phyloP scores from a whole-genome alignment of 2,888 invertebrate species.

The Scelioninae gen. 1 region DNA sequence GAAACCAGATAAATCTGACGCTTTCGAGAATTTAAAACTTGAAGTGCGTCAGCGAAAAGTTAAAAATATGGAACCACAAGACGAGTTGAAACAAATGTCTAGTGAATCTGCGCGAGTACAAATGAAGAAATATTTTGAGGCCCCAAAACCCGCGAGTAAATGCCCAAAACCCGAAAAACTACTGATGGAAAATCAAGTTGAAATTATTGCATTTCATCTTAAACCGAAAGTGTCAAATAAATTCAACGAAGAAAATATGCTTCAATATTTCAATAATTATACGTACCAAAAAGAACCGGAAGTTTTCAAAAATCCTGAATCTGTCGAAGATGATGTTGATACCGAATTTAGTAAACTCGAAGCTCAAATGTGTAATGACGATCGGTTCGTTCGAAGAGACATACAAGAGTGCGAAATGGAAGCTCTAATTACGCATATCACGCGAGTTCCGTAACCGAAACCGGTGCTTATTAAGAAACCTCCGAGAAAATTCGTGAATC shows the following conservation, averaged over 20 bases:
- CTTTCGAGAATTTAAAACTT: conserved; percentile 77
- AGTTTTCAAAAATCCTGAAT: no score
- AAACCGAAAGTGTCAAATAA: conserved; percentile 79
- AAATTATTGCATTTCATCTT: conserved; percentile 74
- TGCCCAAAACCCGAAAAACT: not conserved
- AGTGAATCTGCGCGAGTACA: conserved; percentile 79
- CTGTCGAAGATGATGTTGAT: no score
- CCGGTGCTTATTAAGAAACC: conserved; percentile 49
- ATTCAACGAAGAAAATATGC: conserved; percentile 78
- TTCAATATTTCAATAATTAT: conserved; percentile 78
- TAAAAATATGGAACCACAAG: conserved; percentile 73
- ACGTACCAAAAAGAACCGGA: not conserved
- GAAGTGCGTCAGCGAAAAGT: conserved; percentile 79
- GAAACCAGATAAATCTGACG: conserved; percentile 42
- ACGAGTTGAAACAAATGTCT: conserved; percentile 78
- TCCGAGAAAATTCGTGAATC: conserved; percentile 53
- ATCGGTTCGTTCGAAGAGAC: conserved; percentile 5
- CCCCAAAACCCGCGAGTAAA: conserved; percentile 40
- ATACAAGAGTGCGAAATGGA: conserved; percentile 26
- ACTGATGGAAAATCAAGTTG: conserved; percentile 51
- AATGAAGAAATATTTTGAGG: conserved; percentile 79
- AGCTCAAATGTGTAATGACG: conserved; percentile 6
- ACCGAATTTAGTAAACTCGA: conserved; percentile 30
- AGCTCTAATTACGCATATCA: conserved; percentile 53
- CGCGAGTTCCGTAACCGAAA: conserved; percentile 57